Evolutionary conservation across 2,113 vertebrate genomes (phyloP), one percentile per base, ranked within the genome.

Genomic region (Myanophis thanlyinensis): DNA sequence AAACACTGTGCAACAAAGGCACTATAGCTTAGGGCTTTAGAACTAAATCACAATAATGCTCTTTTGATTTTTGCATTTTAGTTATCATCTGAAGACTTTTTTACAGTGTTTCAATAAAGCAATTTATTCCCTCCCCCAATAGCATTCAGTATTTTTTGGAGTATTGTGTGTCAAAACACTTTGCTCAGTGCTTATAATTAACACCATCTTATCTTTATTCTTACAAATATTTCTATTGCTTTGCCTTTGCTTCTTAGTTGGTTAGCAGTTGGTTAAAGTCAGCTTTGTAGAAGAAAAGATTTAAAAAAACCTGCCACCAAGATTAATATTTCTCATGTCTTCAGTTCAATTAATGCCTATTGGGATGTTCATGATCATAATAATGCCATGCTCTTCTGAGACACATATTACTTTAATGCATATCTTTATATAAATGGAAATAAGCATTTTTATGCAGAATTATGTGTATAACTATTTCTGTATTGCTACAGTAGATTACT

Each of bases 41-140:
- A 92, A 94, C 18, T 95, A 93, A 94, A 54, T 87, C 3, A 25
- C 44, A 4, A 93, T 91, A 89, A 89, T 91, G 93, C 8, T 80
- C 7, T 90, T 84, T 92, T 20, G 91, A 89, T 8, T 91, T n/a
- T 94, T 94, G 13, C 88, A 67, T 95, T 92, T 92, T 25, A 90
- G 0, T 93, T 95, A 46, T 25, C 90, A 94, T 90, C 18, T 91
- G 67, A 94, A 86, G 44, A 56, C 67, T 5, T 86, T 12, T 90
- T 95, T 59, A 35, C 85, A 88, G 85, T 59, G 73, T 40, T 25
- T 94, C 62, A 23, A 54, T 91, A 4, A 85, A 93, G 80, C n/a
- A 86, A 44, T 86, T 89, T 67, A 30, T 88, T 54, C 62, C 3
- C 44, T 89, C 30, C 49, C 8, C 8, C 53, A 73, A 30, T 44